phyloP scores from a whole-genome alignment of 2,113 vertebrate species.

The Cranoglanis bouderius region DNA sequence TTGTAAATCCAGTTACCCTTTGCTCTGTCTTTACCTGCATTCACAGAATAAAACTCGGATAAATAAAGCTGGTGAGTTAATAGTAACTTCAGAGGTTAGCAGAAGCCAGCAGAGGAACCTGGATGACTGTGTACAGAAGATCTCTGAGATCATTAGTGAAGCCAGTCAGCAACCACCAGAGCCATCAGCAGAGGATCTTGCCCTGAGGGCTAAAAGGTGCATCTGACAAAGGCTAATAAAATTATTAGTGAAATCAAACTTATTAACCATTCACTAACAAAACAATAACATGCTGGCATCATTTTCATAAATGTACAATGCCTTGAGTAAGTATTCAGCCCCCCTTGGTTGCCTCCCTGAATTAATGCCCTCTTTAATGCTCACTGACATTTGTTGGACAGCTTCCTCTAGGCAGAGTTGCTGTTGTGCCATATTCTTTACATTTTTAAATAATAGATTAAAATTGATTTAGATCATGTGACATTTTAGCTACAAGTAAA shows the following conservation, averaged over 20 bases:
- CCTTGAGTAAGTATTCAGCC: background rate
- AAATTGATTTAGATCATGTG: background rate
- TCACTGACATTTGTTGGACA: background rate
- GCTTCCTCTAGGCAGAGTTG: background rate
- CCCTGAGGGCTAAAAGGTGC: slow-evolving; percentile 78
- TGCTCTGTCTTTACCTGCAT: background rate
- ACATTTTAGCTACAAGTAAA: background rate
- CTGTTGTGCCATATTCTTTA: background rate
- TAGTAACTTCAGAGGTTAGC: slow-evolving; percentile 85
- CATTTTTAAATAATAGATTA: background rate
- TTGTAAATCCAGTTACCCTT: background rate
- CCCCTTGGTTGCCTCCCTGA: background rate
- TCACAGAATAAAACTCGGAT: slow-evolving; percentile 85
- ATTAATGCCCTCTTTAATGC: background rate
- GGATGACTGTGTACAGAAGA: slow-evolving; percentile 85
- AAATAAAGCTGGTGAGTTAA: slow-evolving; percentile 85
- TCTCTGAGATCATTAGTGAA: slow-evolving; percentile 79
- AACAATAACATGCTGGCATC: background rate
- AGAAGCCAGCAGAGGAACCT: slow-evolving; percentile 91
- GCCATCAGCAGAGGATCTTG: slow-evolving; percentile 73
- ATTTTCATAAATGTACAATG: background rate
- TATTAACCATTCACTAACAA: background rate
- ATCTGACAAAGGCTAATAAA: background rate
- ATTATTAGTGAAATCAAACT: background rate
- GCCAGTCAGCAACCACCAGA: slow-evolving; percentile 74